phyloP scores from a whole-genome alignment of 2,113 vertebrate species.

The Leptobrachium ailaonicum region DNA sequence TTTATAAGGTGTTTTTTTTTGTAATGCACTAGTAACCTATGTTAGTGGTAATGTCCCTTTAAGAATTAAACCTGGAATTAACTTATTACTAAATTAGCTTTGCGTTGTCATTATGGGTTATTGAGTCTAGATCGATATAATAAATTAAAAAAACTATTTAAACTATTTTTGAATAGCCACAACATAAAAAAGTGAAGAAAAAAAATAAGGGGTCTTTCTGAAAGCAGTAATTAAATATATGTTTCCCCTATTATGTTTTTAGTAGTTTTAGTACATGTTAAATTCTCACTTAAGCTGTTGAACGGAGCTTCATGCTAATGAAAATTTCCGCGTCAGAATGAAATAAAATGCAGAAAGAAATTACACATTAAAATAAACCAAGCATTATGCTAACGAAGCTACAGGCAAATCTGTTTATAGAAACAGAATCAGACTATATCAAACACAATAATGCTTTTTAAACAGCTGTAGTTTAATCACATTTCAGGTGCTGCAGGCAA shows the following conservation, averaged over 20 bases:
- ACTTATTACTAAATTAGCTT: no score
- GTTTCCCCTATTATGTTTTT: neutral
- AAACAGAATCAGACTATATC: conserved; percentile 42
- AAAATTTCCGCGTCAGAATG: conserved; percentile 36
- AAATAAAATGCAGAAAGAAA: conserved; percentile 38
- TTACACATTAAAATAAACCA: conserved; percentile 45
- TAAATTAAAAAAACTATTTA: no score
- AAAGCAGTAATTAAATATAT: no score
- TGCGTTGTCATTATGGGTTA: no score
- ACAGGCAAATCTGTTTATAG: conserved; percentile 47
- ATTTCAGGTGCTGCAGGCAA: conserved; percentile 46
- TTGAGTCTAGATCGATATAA: no score
- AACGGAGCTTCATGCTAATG: conserved; percentile 35
- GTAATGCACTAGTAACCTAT: no score
- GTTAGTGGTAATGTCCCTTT: no score
- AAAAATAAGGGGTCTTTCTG: no score
- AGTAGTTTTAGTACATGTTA: neutral
- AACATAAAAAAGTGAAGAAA: no score
- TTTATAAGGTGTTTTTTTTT: no score
- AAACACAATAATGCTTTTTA: conserved; percentile 48
- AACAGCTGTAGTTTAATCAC: conserved; percentile 50
- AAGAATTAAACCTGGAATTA: no score
- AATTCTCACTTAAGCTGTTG: conserved; percentile 28
- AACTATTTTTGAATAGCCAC: no score
- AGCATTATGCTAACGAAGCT: conserved; percentile 48